phyloP scores from a whole-genome alignment of 2,888 invertebrate genomes.

The Ferrisia virgata region DNA sequence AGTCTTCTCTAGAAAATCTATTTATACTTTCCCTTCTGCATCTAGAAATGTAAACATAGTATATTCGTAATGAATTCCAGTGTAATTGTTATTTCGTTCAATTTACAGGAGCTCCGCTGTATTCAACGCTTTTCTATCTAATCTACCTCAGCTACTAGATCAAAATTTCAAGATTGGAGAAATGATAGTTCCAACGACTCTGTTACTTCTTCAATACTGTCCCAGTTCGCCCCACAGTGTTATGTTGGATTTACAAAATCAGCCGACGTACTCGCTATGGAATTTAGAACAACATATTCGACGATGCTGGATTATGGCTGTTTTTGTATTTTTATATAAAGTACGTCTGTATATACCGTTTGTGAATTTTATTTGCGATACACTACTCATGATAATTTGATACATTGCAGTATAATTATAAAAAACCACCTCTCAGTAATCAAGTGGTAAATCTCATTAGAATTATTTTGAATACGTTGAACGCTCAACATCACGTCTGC shows the following conservation, averaged over 20 bases:
- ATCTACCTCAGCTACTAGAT: constrained; percentile 89
- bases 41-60: too few relatives aligned
- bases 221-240: constrained; percentile 69
- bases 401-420: constrained; percentile 68
- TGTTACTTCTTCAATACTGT: constrained; percentile 74
- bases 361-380: not conserved
- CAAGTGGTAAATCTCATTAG: constrained; percentile 78
- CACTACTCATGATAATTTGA: not conserved
- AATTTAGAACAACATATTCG: constrained; percentile 81
- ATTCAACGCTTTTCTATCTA: constrained; percentile 92
- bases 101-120: constrained; percentile 77
- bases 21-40: too few relatives aligned
- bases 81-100: not conserved
- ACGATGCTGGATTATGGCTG: constrained; percentile 87
- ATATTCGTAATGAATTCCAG: too few relatives aligned
- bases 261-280: constrained; percentile 79
- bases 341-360: constrained; percentile 56
- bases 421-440: constrained; percentile 60
- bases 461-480: constrained; percentile 87
- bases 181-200: constrained; percentile 77
- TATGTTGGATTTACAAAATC: constrained; percentile 61
- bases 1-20: not conserved
- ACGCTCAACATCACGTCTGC: constrained; percentile 88
- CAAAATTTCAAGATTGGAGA: constrained; percentile 94
- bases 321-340: constrained; percentile 93